phyloP scores from a whole-genome alignment of 2,113 vertebrate species.

The Hippocampus barbouri region DNA sequence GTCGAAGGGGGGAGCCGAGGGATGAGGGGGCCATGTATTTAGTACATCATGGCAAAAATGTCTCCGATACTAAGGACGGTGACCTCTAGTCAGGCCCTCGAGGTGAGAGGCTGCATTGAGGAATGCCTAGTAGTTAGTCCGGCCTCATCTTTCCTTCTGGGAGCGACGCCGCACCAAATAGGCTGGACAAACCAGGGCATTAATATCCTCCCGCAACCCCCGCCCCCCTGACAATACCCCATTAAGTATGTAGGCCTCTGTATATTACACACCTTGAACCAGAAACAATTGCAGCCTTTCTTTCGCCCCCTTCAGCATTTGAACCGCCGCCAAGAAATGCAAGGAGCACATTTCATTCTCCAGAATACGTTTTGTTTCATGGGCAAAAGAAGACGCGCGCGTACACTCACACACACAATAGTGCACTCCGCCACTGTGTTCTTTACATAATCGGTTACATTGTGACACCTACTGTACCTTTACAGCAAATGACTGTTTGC shows the following conservation, averaged over 20 bases:
- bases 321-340: conserved; percentile 64
- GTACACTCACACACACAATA: conserved; percentile 29
- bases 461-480: conserved; percentile 65
- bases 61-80: conserved; percentile 69
- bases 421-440: conserved; percentile 54
- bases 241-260: conserved; percentile 74
- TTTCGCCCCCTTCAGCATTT: conserved; percentile 66
- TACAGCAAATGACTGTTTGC: conserved; percentile 68
- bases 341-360: conserved; percentile 53
- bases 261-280: conserved; percentile 75
- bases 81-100: conserved; percentile 71
- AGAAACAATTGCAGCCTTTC: conserved; percentile 70
- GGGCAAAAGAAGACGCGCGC: conserved; percentile 25
- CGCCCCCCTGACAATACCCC: conserved; percentile 63
- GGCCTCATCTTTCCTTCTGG: conserved; percentile 68
- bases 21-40: conserved; percentile 34
- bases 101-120: conserved; percentile 45
- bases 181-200: conserved; percentile 68
- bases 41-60: conserved; percentile 53
- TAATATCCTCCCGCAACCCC: conserved; percentile 73
- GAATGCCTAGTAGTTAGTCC: conserved; percentile 64
- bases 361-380: conserved; percentile 47
- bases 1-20: neutral
- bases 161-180: conserved; percentile 71
- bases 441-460: conserved; percentile 70